Evolutionary conservation across 2,797 vertebrate genomes (phyloP).

Genomic region (Mus minutoides): DNA sequence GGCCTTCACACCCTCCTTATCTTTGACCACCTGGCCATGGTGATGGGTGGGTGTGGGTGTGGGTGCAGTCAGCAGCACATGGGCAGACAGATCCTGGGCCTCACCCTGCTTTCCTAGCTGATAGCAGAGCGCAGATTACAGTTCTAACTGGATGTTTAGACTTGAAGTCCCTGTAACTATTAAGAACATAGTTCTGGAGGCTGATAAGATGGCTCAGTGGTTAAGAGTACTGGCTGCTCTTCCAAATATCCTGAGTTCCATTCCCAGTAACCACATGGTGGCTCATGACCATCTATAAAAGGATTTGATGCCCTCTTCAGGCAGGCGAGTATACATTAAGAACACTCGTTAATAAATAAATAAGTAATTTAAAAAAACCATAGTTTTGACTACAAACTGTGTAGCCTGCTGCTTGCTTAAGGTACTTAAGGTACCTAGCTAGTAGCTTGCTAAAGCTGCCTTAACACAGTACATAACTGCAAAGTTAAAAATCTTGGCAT

Average conservation of each 20-base stretch:
- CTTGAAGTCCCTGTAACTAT: not conserved
- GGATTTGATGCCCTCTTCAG: not conserved
- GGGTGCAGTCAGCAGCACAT: not conserved
- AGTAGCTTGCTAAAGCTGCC: not conserved
- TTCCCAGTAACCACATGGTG: not conserved
- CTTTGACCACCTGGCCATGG: conserved; percentile 40
- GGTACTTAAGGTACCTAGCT: not conserved
- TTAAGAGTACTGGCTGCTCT: not conserved
- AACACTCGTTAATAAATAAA: not conserved
- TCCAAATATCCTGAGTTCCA: not conserved
- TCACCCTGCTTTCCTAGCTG: not conserved
- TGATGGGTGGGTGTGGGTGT: not conserved
- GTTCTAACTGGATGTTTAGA: not conserved
- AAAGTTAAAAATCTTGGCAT: accelerated
- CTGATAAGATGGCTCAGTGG: not conserved
- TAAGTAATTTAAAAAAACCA: too few species aligned
- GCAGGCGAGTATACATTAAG: not conserved
- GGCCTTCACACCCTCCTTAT: conserved; percentile 35
- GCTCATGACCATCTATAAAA: not conserved
- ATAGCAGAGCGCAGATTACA: not conserved
- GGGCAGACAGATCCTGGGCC: not conserved
- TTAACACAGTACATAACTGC: not conserved
- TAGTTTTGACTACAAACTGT: not conserved
- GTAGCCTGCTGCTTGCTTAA: not conserved
- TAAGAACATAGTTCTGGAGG: not conserved